These are phyloP conservation scores for Bombus pascuorum DNA, from an alignment of 1,140 invertebrate species.

Conservation along the genomic window DNA sequence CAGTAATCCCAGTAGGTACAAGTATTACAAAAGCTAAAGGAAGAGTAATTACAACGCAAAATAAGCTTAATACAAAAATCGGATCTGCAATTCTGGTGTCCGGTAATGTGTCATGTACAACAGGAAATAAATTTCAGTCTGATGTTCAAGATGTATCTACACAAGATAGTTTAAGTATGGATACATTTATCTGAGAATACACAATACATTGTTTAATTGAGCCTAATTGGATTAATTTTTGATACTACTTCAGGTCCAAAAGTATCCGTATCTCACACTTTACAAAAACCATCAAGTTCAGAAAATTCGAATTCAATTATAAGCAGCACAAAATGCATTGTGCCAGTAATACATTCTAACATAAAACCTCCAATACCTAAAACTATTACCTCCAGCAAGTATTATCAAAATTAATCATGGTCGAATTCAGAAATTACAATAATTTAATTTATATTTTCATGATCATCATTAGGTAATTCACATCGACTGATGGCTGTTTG, in stretches of 20 bases:
- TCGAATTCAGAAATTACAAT: neutral
- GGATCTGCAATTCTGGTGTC: constrained; percentile 32
- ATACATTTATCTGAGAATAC: neutral
- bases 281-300: constrained; percentile 52
- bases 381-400: constrained; percentile 57
- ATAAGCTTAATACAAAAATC: constrained; percentile 59
- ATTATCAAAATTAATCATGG: neutral
- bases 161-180: constrained; percentile 67
- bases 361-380: constrained; percentile 41
- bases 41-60: constrained; percentile 37
- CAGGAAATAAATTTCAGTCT: constrained; percentile 53
- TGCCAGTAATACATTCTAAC: constrained; percentile 50
- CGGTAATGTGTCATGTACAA: neutral
- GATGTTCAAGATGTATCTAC: constrained; percentile 61
- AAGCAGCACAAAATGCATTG: constrained; percentile 30
- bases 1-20: constrained; percentile 58
- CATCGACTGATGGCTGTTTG: constrained; percentile 59
- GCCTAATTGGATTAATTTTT: neutral
- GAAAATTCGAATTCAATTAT: constrained; percentile 51
- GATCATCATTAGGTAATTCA: constrained; percentile 52
- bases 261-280: constrained; percentile 53
- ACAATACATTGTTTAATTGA: constrained; percentile 1
- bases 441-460: neutral
- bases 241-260: constrained; percentile 60
- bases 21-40: constrained; percentile 59